phyloP scores from a whole-genome alignment of 1,140 invertebrate species.

The Tachypleus tridentatus region DNA sequence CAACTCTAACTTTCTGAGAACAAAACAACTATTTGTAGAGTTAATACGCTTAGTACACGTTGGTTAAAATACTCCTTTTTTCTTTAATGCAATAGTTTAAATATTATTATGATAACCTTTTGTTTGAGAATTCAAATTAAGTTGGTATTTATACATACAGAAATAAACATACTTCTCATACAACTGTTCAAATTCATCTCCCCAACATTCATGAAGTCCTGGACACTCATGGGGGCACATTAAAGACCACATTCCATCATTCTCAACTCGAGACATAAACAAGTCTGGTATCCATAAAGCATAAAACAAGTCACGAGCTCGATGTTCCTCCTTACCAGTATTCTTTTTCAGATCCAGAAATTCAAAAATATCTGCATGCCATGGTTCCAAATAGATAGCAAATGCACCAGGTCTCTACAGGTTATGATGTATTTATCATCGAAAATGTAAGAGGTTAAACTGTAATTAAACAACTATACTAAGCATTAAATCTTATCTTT shows the following conservation, averaged over 20 bases:
- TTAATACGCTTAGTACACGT: too few species aligned
- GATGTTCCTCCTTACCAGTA: slow-evolving; percentile 81
- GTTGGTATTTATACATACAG: slow-evolving; percentile 12
- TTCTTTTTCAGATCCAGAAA: slow-evolving; percentile 92
- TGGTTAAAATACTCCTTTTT: too few species aligned
- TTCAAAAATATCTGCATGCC: slow-evolving; percentile 96
- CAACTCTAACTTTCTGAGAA: too few species aligned
- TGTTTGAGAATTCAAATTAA: neutral
- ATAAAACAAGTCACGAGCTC: slow-evolving; percentile 95
- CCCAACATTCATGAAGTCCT: slow-evolving; percentile 81
- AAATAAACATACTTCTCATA: slow-evolving; percentile 51
- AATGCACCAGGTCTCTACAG: slow-evolving; percentile 88
- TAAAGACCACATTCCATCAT: slow-evolving; percentile 76
- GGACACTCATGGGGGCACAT: slow-evolving; percentile 95
- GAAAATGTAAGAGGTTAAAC: too few species aligned
- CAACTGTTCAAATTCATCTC: slow-evolving; percentile 83
- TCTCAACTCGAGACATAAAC: slow-evolving; percentile 93
- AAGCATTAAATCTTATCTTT: too few species aligned
- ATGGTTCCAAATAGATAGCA: slow-evolving; percentile 96
- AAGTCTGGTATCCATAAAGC: slow-evolving; percentile 97
- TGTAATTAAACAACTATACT: too few species aligned
- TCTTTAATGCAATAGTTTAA: too few species aligned
- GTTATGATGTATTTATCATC: too few species aligned
- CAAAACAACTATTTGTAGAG: too few species aligned
- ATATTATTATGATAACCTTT: too few species aligned